Evolutionary conservation across 2,113 vertebrate species (phyloP).

Genomic region (Zapornia atra): DNA sequence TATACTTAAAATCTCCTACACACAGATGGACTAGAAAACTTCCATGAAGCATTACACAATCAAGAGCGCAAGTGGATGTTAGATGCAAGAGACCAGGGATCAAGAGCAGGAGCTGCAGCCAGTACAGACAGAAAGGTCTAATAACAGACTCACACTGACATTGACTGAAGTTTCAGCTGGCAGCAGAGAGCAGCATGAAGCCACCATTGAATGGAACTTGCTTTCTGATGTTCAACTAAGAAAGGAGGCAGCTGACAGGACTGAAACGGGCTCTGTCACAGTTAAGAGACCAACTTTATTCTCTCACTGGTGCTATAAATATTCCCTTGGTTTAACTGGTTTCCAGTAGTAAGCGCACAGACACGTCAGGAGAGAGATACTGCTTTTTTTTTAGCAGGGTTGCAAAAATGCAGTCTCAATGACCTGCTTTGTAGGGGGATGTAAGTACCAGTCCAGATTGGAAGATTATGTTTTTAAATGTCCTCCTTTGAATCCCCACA

Average conservation of each 20-base stretch:
- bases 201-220: background rate
- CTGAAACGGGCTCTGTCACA: constrained; percentile 3
- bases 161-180: background rate
- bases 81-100: background rate
- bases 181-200: constrained; percentile 26
- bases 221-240: background rate
- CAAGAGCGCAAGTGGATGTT: background rate
- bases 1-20: background rate
- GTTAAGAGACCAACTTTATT: constrained; percentile 24
- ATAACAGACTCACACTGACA: background rate
- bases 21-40: background rate
- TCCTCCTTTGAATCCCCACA: background rate
- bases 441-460: background rate
- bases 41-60: background rate
- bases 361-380: background rate
- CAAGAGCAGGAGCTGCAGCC: background rate
- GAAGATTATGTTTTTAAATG: background rate
- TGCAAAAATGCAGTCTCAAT: constrained; percentile 1
- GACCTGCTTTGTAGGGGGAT: background rate
- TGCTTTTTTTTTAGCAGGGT: background rate
- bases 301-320: constrained; percentile 48
- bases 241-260: background rate
- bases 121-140: background rate
- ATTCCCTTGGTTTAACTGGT: constrained; percentile 30
- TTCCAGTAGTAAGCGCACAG: constrained; percentile 1